A percentile compares a stretch with the other conserved stretches of the same genome.
Conservation (phyloP, 2,797 vertebrate species). For the Rhabdomys pumilio region DNA sequence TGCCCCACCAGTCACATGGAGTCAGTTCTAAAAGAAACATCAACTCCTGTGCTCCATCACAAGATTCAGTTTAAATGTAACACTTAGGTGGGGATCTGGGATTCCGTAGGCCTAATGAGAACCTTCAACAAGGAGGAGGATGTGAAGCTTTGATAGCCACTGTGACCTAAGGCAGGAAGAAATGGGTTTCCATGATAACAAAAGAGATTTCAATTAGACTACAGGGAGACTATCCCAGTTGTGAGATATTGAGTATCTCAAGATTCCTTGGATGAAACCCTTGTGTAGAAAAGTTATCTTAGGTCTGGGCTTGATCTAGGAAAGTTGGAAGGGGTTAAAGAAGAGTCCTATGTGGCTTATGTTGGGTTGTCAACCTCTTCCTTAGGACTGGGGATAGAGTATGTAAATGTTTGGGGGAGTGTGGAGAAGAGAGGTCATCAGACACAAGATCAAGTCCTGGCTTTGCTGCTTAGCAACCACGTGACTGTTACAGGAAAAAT, state of each 20-base stretch:
- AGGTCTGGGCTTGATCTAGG: neutral
- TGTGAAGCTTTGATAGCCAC: neutral
- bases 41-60: neutral
- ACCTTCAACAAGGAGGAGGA: neutral
- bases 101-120: neutral
- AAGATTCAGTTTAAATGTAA: neutral
- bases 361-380: neutral
- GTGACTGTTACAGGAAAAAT: neutral
- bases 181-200: neutral
- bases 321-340: neutral
- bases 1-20: neutral
- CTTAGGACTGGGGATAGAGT: neutral
- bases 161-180: neutral
- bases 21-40: neutral
- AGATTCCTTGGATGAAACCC: neutral
- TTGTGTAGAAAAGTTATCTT: neutral
- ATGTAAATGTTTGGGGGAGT: neutral
- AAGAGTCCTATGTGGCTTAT: neutral
- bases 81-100: neutral
- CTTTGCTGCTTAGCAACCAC: neutral
- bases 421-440: neutral
- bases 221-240: neutral
- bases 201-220: conserved; percentile 18
- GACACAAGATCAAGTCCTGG: conserved; percentile 25
- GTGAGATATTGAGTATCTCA: neutral